These are phyloP conservation scores for Heliothis subflexa DNA, from an alignment of 1,140 invertebrate species.

Conservation along the genomic window DNA sequence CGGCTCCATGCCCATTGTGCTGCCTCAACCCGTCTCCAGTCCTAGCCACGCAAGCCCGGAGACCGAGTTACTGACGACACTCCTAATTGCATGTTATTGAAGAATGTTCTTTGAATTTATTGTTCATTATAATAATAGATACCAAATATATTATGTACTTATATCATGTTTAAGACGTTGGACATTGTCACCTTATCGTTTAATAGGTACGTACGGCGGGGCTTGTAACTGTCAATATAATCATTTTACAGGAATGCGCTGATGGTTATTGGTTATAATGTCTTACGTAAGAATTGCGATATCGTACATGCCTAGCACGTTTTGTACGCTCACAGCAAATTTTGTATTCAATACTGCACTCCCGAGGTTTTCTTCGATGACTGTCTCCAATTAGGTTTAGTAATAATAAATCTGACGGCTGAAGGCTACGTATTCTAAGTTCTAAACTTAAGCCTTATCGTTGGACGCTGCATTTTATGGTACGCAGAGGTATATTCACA, in stretches of 20 bases:
- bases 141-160: no score
- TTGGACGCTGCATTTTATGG: no score
- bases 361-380: constrained; percentile 64
- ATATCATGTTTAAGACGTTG: neutral
- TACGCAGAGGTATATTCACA: no score
- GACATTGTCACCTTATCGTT: constrained; percentile 5
- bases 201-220: neutral
- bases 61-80: neutral
- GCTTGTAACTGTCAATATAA: constrained; percentile 44
- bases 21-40: neutral
- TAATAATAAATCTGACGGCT: neutral
- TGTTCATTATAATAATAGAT: no score
- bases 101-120: no score
- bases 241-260: constrained; percentile 69
- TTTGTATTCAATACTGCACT: constrained; percentile 65
- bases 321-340: constrained; percentile 59
- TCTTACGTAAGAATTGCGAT: constrained; percentile 65
- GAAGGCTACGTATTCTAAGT: neutral
- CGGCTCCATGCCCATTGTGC: constrained; percentile 36
- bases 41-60: neutral
- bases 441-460: neutral
- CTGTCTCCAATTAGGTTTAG: constrained; percentile 32
- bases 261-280: constrained; percentile 56
- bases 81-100: neutral
- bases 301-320: constrained; percentile 68